These are phyloP conservation scores for Steinernema carpocapsae DNA, from an alignment of 2,888 invertebrate genomes.

Conservation along the genomic window DNA sequence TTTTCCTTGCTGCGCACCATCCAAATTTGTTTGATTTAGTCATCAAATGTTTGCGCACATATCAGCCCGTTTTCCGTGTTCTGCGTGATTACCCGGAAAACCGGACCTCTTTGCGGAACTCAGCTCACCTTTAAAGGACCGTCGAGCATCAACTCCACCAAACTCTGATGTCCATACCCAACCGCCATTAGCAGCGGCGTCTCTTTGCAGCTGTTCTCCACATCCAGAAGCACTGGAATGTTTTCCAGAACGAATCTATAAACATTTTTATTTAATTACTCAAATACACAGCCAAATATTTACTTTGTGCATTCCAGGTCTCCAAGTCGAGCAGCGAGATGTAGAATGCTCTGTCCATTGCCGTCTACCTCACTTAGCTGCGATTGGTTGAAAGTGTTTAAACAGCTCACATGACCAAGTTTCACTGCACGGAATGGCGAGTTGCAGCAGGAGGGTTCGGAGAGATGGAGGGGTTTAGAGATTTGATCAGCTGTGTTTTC, in stretches of 20 bases:
- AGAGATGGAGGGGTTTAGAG: no score
- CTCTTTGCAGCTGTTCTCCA: slow-evolving; percentile 38
- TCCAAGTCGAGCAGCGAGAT: slow-evolving; percentile 53
- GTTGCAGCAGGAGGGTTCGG: slow-evolving; percentile 23
- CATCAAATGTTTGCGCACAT: neutral
- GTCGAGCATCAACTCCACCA: slow-evolving; percentile 44
- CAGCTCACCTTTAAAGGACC: slow-evolving; percentile 38
- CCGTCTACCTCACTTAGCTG: slow-evolving; percentile 49
- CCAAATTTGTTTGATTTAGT: neutral
- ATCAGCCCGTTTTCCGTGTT: no score
- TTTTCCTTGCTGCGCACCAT: neutral
- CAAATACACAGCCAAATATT: slow-evolving; percentile 33
- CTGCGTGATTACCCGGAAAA: neutral
- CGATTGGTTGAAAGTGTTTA: slow-evolving; percentile 42
- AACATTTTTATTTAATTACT: neutral
- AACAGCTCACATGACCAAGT: slow-evolving; percentile 39
- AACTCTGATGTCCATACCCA: slow-evolving; percentile 40
- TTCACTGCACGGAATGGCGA: slow-evolving; percentile 37
- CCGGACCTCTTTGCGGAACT: neutral
- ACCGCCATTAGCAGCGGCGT: slow-evolving; percentile 51
- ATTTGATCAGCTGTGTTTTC: neutral
- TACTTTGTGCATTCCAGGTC: slow-evolving; percentile 52
- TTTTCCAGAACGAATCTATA: slow-evolving; percentile 8
- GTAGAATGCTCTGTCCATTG: slow-evolving; percentile 52
- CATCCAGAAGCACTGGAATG: neutral